Base-by-base conservation (phyloP, 2,797 vertebrate genomes). In the Sebastes steindachneri region DNA sequence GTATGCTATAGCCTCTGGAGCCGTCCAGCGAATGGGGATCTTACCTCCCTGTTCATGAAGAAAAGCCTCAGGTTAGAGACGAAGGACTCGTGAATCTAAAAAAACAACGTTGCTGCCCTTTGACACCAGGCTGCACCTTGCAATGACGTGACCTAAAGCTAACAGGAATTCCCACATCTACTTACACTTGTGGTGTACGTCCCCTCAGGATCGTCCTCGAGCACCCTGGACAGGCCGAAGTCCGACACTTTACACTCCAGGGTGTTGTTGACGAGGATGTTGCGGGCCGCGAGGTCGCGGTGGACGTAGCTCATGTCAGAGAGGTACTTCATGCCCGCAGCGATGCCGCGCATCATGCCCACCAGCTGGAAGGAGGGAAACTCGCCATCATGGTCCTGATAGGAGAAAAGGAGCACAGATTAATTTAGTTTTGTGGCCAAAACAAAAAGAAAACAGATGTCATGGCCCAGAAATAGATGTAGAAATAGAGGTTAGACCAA, bases 221-320 rank as follows among this genome's bases (percentile, higher is more conserved):
- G 91, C 78, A 99, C 97, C 0, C 98, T 96, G 0, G 98, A 99
- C 66, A 99, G 96, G 7, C 98, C 98, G 0, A 99, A 99, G 75
- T 99, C 98, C 0, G 98, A 99, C 89, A 99, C 98, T 77, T 99
- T 99, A 92, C 98, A 99, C 86, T 98, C 98, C 88, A 98, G 91
- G 76, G 95, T 96, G 92, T 96, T 97, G 95, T 99, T 99, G 69
- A 99, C 97, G 1, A 99, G 95, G 92, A 99, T 98, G 93, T 99
- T 99, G 66, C 98, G 97, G 15, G 98, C 98, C 0, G 98, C 98
- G 68, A 99, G 94, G 88, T 99, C 98, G 0, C 98, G 96, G 90
- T 99, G 98, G 12, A 99, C 98, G 0, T 99, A 99, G 84, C 97
- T 99, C 98, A 99, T 99, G 93, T 97, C 97, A 25, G 98, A 98